Base-by-base conservation (phyloP, 2,888 invertebrate species). In the Epirrita christyi region DNA sequence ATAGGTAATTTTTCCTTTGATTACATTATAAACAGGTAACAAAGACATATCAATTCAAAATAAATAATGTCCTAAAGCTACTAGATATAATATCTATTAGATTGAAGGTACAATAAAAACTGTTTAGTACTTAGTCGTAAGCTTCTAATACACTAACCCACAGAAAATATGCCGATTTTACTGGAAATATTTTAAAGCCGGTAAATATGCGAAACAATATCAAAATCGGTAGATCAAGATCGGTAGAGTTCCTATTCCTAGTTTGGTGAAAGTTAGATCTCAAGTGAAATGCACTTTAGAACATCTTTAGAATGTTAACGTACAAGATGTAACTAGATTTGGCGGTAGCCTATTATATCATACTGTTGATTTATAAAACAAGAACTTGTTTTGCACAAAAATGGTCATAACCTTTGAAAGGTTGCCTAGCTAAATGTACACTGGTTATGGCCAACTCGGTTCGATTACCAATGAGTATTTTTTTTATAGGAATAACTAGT, bases 341-440 rank as follows among this genome's bases (percentile, higher is more conserved):
- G 38, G 2, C 8, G 8, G 32, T 7, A n/a, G 7, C 7, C 4
- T 38, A 14, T 38, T 38, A 38, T 38, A 38, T 38, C 14, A 38
- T 5, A 38, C 14, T 14, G 14, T 14, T 21, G 2, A 11, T 41
- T 28, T 48, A 38, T 14, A 28, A 48, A 48, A 48, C 38, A 1
- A 10, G 48, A 48, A 40, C 27, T 29, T 48, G 28, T 13, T 48
- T 29, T 40, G 36, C 47, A 50, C 55, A 49, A 60, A 55, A 53
- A 51, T 48, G 57, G 55, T 58, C 53, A 51, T 58, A 62, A 64
- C 59, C 61, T 63, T 55, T 47, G 32, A 40, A 52, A 55, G 52
- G 54, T 42, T 70, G 59, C 54, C 60, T 63, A 65, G 70, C 64
- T 65, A 71, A 67, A 63, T 63, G 53, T 59, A 62, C 55, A 57